These are phyloP conservation scores for Tricholauxania praeusta DNA, from an alignment of 2,888 invertebrate genomes.

Conservation along the genomic window DNA sequence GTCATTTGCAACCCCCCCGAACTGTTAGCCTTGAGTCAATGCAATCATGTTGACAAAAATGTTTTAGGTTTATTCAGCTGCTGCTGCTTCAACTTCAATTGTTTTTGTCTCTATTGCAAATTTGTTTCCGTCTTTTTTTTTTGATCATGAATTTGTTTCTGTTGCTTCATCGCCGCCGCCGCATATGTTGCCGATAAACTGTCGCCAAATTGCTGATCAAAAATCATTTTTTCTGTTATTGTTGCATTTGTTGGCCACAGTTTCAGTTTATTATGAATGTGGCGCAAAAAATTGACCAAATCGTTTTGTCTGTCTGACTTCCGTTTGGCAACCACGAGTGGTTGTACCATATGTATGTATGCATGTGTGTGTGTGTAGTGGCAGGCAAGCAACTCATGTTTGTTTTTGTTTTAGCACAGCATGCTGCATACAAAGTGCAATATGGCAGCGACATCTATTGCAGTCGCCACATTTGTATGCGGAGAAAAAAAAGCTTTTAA, in stretches of 20 bases:
- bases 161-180: neutral
- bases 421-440: slow-evolving; percentile 9
- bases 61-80: neutral
- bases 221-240: slow-evolving; percentile 23
- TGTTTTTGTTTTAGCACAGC: slow-evolving; percentile 2
- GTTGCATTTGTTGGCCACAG: slow-evolving; percentile 26
- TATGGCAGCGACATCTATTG: slow-evolving; percentile 19
- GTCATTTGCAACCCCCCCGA: too few relatives aligned
- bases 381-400: too few relatives aligned
- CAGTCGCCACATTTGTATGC: slow-evolving; percentile 26
- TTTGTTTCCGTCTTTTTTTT: too few relatives aligned
- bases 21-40: slow-evolving; percentile 3
- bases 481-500: neutral
- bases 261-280: slow-evolving; percentile 25
- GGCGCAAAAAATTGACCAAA: slow-evolving; percentile 34
- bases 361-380: too few relatives aligned
- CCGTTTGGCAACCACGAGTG: slow-evolving; percentile 30
- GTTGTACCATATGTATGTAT: too few relatives aligned
- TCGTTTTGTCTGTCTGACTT: slow-evolving; percentile 18
- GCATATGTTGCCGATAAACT: slow-evolving; percentile 40
- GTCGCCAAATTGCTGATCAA: slow-evolving; percentile 40
- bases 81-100: neutral
- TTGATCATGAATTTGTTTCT: neutral
- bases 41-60: slow-evolving; percentile 36
- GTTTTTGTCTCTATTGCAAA: neutral